Base-by-base conservation (phyloP, 2,888 invertebrate species). In the Clostera curtula region DNA sequence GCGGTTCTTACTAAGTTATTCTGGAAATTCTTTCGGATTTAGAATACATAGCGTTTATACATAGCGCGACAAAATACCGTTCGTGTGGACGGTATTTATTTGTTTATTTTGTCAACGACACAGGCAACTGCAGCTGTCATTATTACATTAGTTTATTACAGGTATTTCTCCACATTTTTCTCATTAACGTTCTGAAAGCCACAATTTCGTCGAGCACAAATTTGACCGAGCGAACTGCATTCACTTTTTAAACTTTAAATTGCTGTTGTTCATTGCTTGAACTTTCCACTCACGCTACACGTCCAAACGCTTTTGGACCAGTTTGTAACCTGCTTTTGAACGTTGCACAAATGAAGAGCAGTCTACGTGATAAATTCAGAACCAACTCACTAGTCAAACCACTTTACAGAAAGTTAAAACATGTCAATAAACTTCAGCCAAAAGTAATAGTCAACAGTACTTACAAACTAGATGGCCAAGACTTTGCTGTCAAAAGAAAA, bases 341-440 rank as follows among this genome's bases (percentile, higher is more conserved):
- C 35, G 18, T 25, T 21, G 36, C 29, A 36, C 42, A 31, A 35
- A 47, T 49, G 44, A 49, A 40, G 43, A 47, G 29, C 34, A 21
- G 27, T 41, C 27, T 53, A 1, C 54, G 54, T 24, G 55, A 64
- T 23, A 74, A 68, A 48, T 79, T 79, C 16, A 64, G 58, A 42
- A 61, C 49, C 7, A 67, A 69, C 21, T 40, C 59, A 34, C 64
- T 72, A 18, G 82, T 82, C 0, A 68, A 62, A 60, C 82, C 82
- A 4, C 57, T 82, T 20, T 82, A 80, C 29, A 63, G 51, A 34
- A 74, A 68, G 53, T 34, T 62, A 2, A 66, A 51, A 34, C 36
- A 40, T 12, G 28, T 40, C 17, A 54, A 56, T 22, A 57, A 58
- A 36, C 39, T 55, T 18, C 49, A 44, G 24, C 53, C 63, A 26